Evolutionary conservation across 2,888 invertebrate genomes (phyloP).

Genomic region (Tyria jacobaeae): DNA sequence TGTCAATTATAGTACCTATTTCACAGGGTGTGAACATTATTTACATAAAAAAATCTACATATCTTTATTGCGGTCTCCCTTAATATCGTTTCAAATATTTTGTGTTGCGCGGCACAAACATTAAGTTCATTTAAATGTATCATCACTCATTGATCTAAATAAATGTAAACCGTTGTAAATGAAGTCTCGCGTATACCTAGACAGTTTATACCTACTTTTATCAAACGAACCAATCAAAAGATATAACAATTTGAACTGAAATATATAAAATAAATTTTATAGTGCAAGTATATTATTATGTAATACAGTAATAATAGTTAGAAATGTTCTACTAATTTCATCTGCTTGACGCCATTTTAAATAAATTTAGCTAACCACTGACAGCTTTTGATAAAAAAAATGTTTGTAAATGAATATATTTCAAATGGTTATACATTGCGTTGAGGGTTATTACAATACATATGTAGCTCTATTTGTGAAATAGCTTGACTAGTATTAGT

Average conservation of each 20-base stretch:
- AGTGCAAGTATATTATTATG: constrained; percentile 30
- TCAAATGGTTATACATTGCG: constrained; percentile 24
- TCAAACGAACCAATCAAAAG: constrained; percentile 47
- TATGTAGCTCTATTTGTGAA: constrained; percentile 74
- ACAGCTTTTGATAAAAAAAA: constrained; percentile 40
- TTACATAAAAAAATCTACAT: constrained; percentile 69
- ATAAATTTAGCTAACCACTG: constrained; percentile 31
- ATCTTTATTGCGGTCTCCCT: constrained; percentile 61
- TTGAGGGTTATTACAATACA: constrained; percentile 42
- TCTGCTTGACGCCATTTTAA: constrained; percentile 38
- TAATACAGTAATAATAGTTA: not conserved
- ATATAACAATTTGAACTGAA: constrained; percentile 41
- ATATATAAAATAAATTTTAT: constrained; percentile 38
- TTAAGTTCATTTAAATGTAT: constrained; percentile 23
- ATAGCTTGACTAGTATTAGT: constrained; percentile 85
- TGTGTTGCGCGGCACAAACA: constrained; percentile 9
- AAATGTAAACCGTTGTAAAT: constrained; percentile 43
- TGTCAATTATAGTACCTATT: constrained; percentile 82
- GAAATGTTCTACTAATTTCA: constrained; percentile 16
- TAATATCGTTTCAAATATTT: constrained; percentile 25
- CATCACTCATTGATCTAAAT: constrained; percentile 35
- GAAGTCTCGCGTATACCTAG: constrained; percentile 40
- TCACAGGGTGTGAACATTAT: constrained; percentile 80
- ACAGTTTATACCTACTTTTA: constrained; percentile 41
- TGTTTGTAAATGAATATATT: constrained; percentile 35